Evolutionary conservation across 2,113 vertebrate genomes (phyloP).

Genomic region (Scopus umbretta): DNA sequence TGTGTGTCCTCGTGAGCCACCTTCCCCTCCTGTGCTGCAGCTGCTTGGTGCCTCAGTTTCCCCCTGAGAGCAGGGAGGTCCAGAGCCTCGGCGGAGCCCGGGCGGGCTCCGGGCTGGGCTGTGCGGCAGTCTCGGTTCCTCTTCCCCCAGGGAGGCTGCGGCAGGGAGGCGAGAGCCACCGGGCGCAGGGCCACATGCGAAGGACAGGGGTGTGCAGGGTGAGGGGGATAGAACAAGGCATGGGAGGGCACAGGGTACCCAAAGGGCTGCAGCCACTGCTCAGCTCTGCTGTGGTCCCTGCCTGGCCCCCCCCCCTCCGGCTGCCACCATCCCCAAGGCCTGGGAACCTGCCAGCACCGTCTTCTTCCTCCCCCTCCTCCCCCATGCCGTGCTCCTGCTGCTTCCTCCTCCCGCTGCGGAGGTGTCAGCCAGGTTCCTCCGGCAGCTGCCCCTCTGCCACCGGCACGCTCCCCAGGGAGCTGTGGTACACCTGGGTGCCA

Average conservation of each 20-base stretch:
- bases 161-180: neutral
- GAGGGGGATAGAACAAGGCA: neutral
- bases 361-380: neutral
- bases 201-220: neutral
- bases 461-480: neutral
- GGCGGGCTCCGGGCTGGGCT: neutral
- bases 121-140: neutral
- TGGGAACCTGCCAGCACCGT: neutral
- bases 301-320: neutral
- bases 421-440: neutral
- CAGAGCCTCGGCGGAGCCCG: rapidly evolving
- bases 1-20: neutral
- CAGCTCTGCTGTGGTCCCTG: neutral
- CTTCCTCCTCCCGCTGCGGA: neutral
- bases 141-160: neutral
- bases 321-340: neutral
- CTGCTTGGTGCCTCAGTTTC: neutral
- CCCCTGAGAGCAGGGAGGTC: neutral
- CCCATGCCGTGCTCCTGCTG: neutral
- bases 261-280: neutral
- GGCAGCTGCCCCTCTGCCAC: neutral
- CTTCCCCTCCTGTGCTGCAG: neutral
- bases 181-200: rapidly evolving
- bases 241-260: too few species aligned
- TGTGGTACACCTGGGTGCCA: rapidly evolving